Base-by-base conservation (phyloP, 2,888 invertebrate genomes). In the Dynastes hyllus region DNA sequence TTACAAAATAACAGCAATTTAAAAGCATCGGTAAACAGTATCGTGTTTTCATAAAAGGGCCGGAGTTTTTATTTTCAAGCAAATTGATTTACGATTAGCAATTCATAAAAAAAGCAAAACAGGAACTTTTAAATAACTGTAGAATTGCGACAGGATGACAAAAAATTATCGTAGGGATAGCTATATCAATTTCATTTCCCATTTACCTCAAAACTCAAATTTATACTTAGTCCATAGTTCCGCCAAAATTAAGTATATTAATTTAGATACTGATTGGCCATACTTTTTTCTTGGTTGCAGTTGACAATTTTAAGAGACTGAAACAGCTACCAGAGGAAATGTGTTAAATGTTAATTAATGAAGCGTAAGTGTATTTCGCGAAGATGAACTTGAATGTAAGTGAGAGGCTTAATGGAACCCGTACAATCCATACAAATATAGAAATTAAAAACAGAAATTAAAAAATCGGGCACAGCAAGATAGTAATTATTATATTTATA, bases 1-100 rank as follows among this genome's bases (percentile, higher is more conserved):
- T 73, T 73, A 73, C 73, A 58, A 73, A 73, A 73, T 58, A 73
- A 73, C 58, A 37, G 13, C 73, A 58, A 22, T 73, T 73, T 73
- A 40, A 73, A 73, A 73, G 71, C 71, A 37, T 55, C 9, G 32
- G 71, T 37, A 71, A 71, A 71, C 55, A 71, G 71, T 71, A 71
- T 71, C 53, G 55, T n/a, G 32, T 71, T 71, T 55, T n/a, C 70
- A 16, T 29, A 55, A 27, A 32, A 71, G 27, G 55, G 32, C 5
- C 29, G 16, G 37, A 37, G 5, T 37, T 37, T 37, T 37, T 5
- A 5, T 37, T 37, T 37, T 2, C 4, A 37, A 37, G 45, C 67
- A 67, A 67, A 67, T 67, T 40, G 50, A 67, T 67, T 67, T 67
- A 13, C 45, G 63, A 63, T 63, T 63, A 63, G 32, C 27, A 63